phyloP scores from a whole-genome alignment of 2,113 vertebrate species.

The Chamaea fasciata region DNA sequence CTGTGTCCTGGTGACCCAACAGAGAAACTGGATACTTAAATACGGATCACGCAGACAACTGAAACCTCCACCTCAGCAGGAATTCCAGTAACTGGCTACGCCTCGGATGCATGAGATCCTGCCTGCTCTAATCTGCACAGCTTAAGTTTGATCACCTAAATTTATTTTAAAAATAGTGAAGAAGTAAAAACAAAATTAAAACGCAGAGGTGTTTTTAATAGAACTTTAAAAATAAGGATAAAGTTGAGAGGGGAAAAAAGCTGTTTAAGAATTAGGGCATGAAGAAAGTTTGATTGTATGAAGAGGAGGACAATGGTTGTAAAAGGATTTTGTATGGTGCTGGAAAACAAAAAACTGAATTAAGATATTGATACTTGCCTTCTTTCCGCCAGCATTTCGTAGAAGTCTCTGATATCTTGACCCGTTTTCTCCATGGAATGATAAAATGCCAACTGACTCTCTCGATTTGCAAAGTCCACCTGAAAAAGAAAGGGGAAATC shows the following conservation, averaged over 20 bases:
- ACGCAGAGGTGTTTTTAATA: neutral
- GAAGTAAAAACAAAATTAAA: neutral
- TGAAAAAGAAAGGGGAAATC: constrained; percentile 28
- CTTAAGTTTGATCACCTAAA: neutral
- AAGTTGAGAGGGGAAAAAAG: neutral
- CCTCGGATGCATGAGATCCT: neutral
- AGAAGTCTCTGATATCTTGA: constrained; percentile 96
- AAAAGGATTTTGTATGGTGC: neutral
- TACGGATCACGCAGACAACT: neutral
- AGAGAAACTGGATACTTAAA: neutral
- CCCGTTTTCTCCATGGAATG: constrained; percentile 98
- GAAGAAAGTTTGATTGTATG: neutral
- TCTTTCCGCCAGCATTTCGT: constrained; percentile 92
- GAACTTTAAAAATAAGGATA: neutral
- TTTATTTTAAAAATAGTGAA: neutral
- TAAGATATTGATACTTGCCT: constrained; percentile 70
- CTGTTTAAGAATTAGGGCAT: neutral
- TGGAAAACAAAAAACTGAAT: neutral
- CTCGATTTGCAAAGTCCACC: constrained; percentile 99
- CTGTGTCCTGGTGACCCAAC: neutral
- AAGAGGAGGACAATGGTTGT: neutral
- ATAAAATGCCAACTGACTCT: constrained; percentile 97
- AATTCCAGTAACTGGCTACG: neutral
- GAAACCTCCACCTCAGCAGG: neutral
- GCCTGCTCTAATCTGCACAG: neutral